Evolutionary conservation across 2,797 vertebrate genomes (phyloP), one percentile per base, ranked within the genome.

Genomic region (Otolemur crassicaudatus): DNA sequence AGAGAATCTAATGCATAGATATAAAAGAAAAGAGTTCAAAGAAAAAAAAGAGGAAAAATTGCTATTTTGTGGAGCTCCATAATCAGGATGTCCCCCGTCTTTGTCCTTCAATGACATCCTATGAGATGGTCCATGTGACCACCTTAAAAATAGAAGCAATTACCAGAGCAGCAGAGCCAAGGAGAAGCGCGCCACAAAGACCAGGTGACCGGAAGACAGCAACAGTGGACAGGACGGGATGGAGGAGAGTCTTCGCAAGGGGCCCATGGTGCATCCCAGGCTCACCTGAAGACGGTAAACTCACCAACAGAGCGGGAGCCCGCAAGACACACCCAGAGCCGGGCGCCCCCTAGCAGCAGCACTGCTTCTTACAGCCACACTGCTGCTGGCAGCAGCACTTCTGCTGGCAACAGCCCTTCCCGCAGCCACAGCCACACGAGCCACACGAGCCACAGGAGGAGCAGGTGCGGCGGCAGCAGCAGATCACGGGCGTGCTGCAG

Each of bases 361-460:
- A 88, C 12, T 81, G 69, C 94, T 69, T 92, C 84, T 96, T 13
- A 5, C 92, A 90, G 81, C 94, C 7, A 3, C 94, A 75, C 46
- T 91, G 81, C 31, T n/a, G 85, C 87, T 90, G 93, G 2, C 90
- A 90, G 40, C 94, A 95, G 49, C 94, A 34, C 73, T 93, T 90
- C 90, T 88, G 70, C 63, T 88, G 79, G 13, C 82, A 75, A 10
- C 89, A 81, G 75, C 88, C n/a, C 58, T 94, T 90, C 10, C 75
- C 56, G 7, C 69, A 20, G 61, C 92, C 67, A 0, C 76, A 37
- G 43, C 80, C 40, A 1, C 69, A 37, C 0, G 67, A 56, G 16
- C 49, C 0, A 5, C 34, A 60, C 27, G 25, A 31, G 34, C 11
- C 83, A 40, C 77, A 31, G 0, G 29, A 29, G 34, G 23, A 0